These are phyloP conservation scores for Aleadryas rufinucha DNA, from an alignment of 2,113 vertebrate genomes.

Conservation along the genomic window DNA sequence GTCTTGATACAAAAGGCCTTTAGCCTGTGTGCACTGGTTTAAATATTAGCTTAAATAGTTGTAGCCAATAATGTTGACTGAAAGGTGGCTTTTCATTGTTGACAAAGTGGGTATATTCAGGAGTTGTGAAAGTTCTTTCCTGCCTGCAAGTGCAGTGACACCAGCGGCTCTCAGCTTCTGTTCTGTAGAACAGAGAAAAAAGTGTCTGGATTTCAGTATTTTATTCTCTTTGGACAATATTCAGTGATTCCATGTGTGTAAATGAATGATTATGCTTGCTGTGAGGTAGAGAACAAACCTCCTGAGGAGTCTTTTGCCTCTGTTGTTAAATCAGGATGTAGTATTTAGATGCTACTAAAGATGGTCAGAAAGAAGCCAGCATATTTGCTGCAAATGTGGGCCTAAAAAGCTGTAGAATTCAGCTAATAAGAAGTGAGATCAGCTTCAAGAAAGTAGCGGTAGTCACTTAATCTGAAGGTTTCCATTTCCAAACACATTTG, in stretches of 20 bases:
- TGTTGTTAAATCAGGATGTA: background rate
- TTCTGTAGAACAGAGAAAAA: background rate
- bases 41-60: background rate
- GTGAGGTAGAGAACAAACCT: background rate
- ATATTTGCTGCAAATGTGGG: background rate
- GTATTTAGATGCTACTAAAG: background rate
- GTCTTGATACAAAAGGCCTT: background rate
- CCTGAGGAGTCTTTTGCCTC: background rate
- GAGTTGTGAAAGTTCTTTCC: background rate
- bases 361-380: background rate
- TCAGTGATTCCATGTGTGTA: background rate
- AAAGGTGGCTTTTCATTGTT: slow-evolving; percentile 6
- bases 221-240: background rate
- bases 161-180: background rate
- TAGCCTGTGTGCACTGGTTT: background rate
- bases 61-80: background rate
- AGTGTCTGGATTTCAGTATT: background rate
- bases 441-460: background rate
- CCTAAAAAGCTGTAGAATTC: background rate
- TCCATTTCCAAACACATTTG: background rate
- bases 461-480: background rate
- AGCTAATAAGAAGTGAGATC: background rate
- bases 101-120: background rate
- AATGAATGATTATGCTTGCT: background rate
- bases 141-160: background rate